These are phyloP conservation scores for Oncorhynchus kisutch DNA, from an alignment of 2,113 vertebrate species.

Conservation along the genomic window DNA sequence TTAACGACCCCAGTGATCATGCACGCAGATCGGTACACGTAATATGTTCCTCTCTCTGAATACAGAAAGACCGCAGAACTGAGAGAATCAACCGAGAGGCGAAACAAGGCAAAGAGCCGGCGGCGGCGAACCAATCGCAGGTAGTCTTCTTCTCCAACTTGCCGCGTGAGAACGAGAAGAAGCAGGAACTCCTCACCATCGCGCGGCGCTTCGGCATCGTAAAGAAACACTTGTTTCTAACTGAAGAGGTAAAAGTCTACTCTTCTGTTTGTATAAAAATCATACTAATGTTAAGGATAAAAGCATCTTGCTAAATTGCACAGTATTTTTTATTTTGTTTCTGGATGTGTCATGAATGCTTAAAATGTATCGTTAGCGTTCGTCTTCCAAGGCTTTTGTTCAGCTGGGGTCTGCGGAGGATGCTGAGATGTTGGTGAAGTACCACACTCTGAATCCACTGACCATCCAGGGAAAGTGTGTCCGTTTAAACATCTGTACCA, in stretches of 20 bases:
- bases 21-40: background rate
- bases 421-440: constrained; percentile 91
- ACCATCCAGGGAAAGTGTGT: constrained; percentile 60
- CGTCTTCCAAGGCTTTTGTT: constrained; percentile 83
- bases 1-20: background rate
- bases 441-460: constrained; percentile 84
- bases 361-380: background rate
- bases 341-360: background rate
- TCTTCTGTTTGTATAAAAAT: too few relatives aligned
- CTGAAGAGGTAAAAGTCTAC: constrained; percentile 59
- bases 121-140: constrained; percentile 38
- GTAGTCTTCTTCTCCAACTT: constrained; percentile 79
- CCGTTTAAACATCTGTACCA: constrained; percentile 74
- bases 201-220: constrained; percentile 70
- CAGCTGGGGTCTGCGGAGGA: constrained; percentile 89
- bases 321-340: accelerated
- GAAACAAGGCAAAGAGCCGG: constrained; percentile 20
- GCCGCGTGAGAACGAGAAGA: constrained; percentile 68
- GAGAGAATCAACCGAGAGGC: constrained; percentile 36
- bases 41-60: background rate
- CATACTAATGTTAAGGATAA: too few relatives aligned
- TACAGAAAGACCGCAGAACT: constrained; percentile 56
- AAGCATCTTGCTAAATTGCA: too few relatives aligned
- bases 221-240: constrained; percentile 75
- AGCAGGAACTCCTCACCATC: constrained; percentile 72